phyloP scores from a whole-genome alignment of 1,140 invertebrate genomes.

The Scylla paramamosain region DNA sequence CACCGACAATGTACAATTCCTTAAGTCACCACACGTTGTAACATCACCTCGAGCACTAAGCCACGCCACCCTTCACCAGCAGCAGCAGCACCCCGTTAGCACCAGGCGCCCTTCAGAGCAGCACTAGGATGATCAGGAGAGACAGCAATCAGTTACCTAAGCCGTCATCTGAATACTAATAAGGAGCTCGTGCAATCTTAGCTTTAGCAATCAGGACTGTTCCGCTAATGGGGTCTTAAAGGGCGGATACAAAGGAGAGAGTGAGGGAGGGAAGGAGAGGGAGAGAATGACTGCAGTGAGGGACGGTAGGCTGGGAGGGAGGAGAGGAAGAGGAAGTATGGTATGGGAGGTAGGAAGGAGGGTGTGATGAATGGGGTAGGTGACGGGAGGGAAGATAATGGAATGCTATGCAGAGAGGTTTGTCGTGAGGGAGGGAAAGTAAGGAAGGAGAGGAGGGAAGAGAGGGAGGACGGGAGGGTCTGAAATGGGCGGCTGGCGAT shows the following conservation, averaged over 20 bases:
- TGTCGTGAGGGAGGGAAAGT: not conserved
- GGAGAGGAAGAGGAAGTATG: not conserved
- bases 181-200: slow-evolving; percentile 66
- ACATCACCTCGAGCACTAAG: not conserved
- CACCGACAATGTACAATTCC: too few relatives aligned
- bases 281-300: not conserved
- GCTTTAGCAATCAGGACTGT: slow-evolving; percentile 63
- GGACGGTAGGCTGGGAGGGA: not conserved
- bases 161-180: slow-evolving; percentile 73
- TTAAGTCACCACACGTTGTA: not conserved
- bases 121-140: slow-evolving; percentile 38
- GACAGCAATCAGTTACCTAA: slow-evolving; percentile 65
- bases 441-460: not conserved
- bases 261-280: not conserved
- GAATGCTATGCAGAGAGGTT: slow-evolving; percentile 22
- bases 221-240: slow-evolving; percentile 64
- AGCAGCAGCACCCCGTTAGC: slow-evolving; percentile 24
- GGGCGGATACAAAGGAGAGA: slow-evolving; percentile 46
- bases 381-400: not conserved
- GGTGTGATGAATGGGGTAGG: slow-evolving; percentile 10
- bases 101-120: not conserved
- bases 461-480: not conserved
- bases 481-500: not conserved
- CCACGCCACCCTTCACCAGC: slow-evolving; percentile 35
- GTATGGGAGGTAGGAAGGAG: not conserved